phyloP scores from a whole-genome alignment of 2,888 invertebrate species.

The Iselma pallidipennis region DNA sequence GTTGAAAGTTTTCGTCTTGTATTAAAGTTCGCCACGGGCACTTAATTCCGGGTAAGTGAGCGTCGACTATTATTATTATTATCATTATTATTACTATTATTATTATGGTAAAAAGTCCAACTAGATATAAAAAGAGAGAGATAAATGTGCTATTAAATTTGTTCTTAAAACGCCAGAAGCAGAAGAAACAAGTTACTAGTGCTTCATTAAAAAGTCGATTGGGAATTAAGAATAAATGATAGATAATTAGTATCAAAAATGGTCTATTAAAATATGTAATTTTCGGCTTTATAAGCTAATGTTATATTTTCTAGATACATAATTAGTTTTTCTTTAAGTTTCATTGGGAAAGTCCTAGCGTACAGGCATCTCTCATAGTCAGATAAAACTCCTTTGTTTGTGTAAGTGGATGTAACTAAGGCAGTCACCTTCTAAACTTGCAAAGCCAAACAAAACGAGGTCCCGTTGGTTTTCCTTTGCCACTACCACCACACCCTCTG shows the following conservation, averaged over 20 bases:
- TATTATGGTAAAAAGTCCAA: not conserved
- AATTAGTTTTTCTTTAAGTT: not conserved
- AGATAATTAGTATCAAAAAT: not conserved
- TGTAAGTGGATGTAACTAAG: not conserved
- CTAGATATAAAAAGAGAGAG: not conserved
- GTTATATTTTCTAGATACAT: no score
- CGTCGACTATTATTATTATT: slow-evolving; percentile 1
- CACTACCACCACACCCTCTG: not conserved
- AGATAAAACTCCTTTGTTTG: not conserved
- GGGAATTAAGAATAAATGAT: not conserved
- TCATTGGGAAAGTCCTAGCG: not conserved
- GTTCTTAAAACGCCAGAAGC: not conserved
- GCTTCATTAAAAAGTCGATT: not conserved
- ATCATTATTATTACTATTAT: slow-evolving; percentile 15
- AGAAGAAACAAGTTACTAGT: not conserved
- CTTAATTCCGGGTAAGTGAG: slow-evolving; percentile 19
- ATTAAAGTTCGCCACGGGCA: slow-evolving; percentile 19
- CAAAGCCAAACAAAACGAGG: not conserved
- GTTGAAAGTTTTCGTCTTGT: slow-evolving; percentile 28
- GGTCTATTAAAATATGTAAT: not conserved
- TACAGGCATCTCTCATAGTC: not conserved
- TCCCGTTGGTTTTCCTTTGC: not conserved
- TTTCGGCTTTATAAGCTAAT: no score
- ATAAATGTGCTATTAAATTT: not conserved
- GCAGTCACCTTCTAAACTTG: not conserved